Base-by-base conservation (phyloP, 1,140 invertebrate genomes). In the Eumaeus atala region DNA sequence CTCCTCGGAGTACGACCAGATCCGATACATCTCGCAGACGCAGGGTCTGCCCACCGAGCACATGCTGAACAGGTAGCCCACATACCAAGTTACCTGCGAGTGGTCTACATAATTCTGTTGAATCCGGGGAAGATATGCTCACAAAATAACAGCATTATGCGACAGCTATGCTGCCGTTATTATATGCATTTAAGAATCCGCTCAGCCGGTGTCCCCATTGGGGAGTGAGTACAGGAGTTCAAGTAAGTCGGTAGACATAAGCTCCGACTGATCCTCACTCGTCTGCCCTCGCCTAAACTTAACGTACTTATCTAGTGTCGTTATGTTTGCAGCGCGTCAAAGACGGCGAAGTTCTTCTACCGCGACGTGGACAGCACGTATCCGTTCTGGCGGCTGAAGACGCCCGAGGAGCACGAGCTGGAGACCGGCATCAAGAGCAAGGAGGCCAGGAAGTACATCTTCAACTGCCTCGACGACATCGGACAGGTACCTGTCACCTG, bases 1-100 rank as follows among this genome's bases (percentile, higher is more conserved):
- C 49, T 98, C 97, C 21, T 99, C 98, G 1, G 98, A 99, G 88
- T 99, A 99, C 87, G 98, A 99, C 89, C 98, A 99, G 89, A 99
- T 99, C 71, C 91, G 98, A 18, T 96, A 96, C 89, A 92, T 92
- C 76, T 90, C 89, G 52, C 91, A 92, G 74, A 91, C 90, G 16
- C 90, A 91, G 76, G 97, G 98, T 37, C 87, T 98, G 70, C 98
- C 98, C 35, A 97, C 98, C 0, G 97, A 99, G 81, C 95, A 99
- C 67, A 99, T 99, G 97, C 90, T 99, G n/a, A 99, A 97, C 79
- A 85, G 82, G 82, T 85, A 44, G 37, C 16, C 34, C 1, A 3
- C 11, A 18, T 3, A 18, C 11, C 8, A 51, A n/a, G n/a, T n/a
- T n/a, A n/a, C n/a, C n/a, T n/a, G n/a, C n/a, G n/a, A n/a, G n/a